Evolutionary conservation across 2,888 invertebrate genomes (phyloP), one percentile per base, ranked within the genome.

Genomic region (Dolichomitus sp.): DNA sequence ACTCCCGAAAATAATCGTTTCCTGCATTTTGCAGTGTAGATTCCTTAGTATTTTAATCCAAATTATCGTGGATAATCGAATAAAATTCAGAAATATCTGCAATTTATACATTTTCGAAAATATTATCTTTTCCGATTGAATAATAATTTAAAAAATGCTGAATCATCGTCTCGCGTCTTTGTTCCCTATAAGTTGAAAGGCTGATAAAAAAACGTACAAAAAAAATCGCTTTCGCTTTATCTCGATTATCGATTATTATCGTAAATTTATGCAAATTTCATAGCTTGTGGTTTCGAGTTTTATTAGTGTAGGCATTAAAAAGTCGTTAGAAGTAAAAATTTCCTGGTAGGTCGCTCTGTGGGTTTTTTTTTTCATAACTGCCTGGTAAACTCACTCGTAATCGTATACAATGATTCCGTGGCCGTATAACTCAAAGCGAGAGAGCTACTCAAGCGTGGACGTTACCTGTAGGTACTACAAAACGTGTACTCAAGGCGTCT

Each of bases 401-500:
- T 59, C n/a, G 33, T 33, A 17, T 57, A 30, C 14, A 30, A 33
- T n/a, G 33, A 33, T 57, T 57, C 7, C n/a, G n/a, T 54, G 19
- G 4, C 17, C 23, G 54, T n/a, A 45, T 33, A n/a, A 30, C 27
- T 57, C 14, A 30, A 30, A 11, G 14, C n/a, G 59, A 33, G 59
- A 33, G 59, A 37, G 33, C n/a, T 11, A 59, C 33, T 59, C 33
- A 33, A 59, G 50, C 27, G 42, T 19, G 17, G 45, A 68, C 37
- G 30, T 42, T 59, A 40, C 40, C 42, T 52, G 37, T 40, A 17
- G 37, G 65, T 27, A 45, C 75, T 65, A 54, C 54, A 14, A 12
- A 52, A 65, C 50, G 37, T 40, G 54, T 54, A n/a, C 30, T 23
- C 63, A 75, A 42, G 19, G 54, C 48, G 52, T 70, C 48, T 76